Evolutionary conservation across 2,888 invertebrate genomes (phyloP), one percentile per base, ranked within the genome.

Genomic region (Nephrotoma appendiculata): DNA sequence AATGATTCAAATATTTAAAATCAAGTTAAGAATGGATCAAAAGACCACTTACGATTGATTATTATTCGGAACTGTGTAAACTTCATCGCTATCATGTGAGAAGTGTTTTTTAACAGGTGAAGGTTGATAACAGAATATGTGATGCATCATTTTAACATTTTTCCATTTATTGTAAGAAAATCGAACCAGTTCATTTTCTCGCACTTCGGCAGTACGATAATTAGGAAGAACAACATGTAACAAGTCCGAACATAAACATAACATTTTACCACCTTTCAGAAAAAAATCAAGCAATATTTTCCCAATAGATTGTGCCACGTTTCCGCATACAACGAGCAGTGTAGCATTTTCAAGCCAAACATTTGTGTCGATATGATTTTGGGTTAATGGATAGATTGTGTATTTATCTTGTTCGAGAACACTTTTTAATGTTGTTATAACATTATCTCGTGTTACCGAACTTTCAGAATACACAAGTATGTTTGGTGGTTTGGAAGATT

Each of bases 71-170:
- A 93, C 93, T 91, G 92, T 89, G 91, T 89, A 89, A n/a, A 89
- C 90, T 87, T 93, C 94, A 88, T 96, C 96, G 87, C 94, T 95
- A 89, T 96, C 96, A 86, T 95, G 95, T 0, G 96, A 96, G 89
- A 96, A 96, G 89, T 96, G 95, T 89, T 96, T 95, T 90, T 95
- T 95, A 1, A 96, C 95, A 0, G 97, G 96, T 0, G 96, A 96
- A 0, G 96, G 96, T 91, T 97, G 96, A 90, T 97, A 97, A 90
- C 97, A 97, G 90, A 97, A 96, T 88, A 97, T 95, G 89, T 97
- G 96, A 91, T 97, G 97, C 93, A 97, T 95, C 95, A 97, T 95
- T 90, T 95, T 95, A 0, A 96, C 96, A 5, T 95, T 94, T 89
- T 95, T 95, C 96, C 97, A 97, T 90, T 95, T 94, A 88, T 95